Base-by-base conservation (phyloP, 2,888 invertebrate species). In the Xylota sylvarum region DNA sequence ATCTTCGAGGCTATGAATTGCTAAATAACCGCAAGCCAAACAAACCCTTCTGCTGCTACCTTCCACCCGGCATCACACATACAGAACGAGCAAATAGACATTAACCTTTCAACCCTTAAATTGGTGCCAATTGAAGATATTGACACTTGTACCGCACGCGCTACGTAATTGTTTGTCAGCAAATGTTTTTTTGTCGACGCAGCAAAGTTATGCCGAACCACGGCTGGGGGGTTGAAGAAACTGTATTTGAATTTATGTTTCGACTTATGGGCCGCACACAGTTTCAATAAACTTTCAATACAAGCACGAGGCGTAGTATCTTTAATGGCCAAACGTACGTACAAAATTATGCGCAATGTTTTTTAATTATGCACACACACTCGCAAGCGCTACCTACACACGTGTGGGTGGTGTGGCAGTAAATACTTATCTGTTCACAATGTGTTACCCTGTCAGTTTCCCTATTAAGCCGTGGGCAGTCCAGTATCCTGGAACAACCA, bases 1-100 rank as follows among this genome's bases (percentile, higher is more conserved):
- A 72, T 72, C 67, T 67, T 69, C 83, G 73, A 79, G 79, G 67
- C 73, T 84, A 62, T 79, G 83, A 73, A 84, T 84, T 64, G 60
- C 79, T 79, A 73, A 84, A 84, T 69, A 84, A 69, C 83, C 79
- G 35, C 78, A 84, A 79, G 79, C 65, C 55, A 83, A 83, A 83
- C 60, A 72, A 67, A 73, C 78, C 73, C 67, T 46, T 67, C 48
- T 56, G 12, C n/a, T 43, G 19, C 17, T 50, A 10, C 30, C 4
- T 14, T n/a, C 7, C 30, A 10, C 2, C 9, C 32, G 4, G 6
- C 12, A 10, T 35, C 9, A 7, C 35, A 9, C 35, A 43, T 5
- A 43, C 27, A n/a, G 5, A 37, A 9, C 0, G 52, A 23, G 48
- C 50, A 37, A 50, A 73, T 23, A 46, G 17, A 65, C 46, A 37